Evolutionary conservation across 2,113 vertebrate species (phyloP), one percentile per base, ranked within the genome.

Genomic region (Hyaena hyaena): DNA sequence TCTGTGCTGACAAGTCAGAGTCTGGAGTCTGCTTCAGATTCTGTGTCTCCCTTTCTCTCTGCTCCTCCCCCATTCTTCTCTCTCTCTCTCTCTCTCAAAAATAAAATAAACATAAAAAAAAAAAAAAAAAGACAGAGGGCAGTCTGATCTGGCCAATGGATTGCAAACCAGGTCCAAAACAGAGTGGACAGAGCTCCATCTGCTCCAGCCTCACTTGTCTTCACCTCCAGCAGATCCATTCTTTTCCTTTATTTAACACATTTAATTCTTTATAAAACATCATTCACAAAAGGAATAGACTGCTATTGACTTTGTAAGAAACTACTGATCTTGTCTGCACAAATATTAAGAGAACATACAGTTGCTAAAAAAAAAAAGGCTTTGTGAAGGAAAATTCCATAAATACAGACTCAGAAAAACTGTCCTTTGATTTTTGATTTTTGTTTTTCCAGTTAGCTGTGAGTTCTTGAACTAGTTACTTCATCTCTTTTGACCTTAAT

Each of bases 381-480:
- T 33, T 5, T 17, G 0, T 83, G 15, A 76, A 71, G 31, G 39
- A 69, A 90, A 92, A 33, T n/a, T 55, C 14, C 9, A 10, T 53
- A 15, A 31, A 5, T 90, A 4, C 48, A 19, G 16, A 91, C 21
- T 87, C n/a, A 96, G 7, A 81, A 19, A 93, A 68, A 1, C 0
- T 87, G 10, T 86, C 45, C 24, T 96, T 86, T 43, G 69, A 69
- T 88, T n/a, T 96, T 95, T 88, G 2, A 69, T 74, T 71, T 73
- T 77, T 88, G 11, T 2, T 63, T 10, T 96, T 96, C 48, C 9
- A 45, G 23, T 93, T 53, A 92, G 5, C 21, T 81, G 33, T 55
- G 45, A 33, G 48, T 83, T 35, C 33, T 73, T 88, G 11, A 80
- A 63, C 17, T 74, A 63, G 33, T 50, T 86, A 35, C 26, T 50